Evolutionary conservation across 2,797 vertebrate species (phyloP), one percentile per base, ranked within the genome.

Genomic region (Syngnathus acus): DNA sequence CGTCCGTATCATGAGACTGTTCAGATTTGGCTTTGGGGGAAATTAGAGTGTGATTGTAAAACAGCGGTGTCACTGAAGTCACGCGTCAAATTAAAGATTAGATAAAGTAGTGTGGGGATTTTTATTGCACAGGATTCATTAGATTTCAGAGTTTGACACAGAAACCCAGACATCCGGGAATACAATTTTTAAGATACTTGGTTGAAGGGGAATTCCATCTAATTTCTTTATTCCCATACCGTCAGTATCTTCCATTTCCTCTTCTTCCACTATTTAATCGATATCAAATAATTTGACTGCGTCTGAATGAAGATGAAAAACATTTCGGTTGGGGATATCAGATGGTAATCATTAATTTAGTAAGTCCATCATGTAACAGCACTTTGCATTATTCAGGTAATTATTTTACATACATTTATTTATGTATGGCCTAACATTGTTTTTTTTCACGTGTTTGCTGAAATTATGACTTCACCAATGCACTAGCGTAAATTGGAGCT

Each of bases 31-130:
- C 87, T 89, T 86, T 78, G 72, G 84, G 87, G 78, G 23, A 80
- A 86, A 82, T 82, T 80, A 79, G 77, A 84, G 62, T 84, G 84
- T 87, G 86, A 87, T 87, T 89, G 83, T 86, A 84, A 68, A 78
- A 79, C 71, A 68, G 79, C 80, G 38, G 82, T 84, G 75, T 57
- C 75, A 53, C 77, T 62, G 80, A 87, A 85, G 86, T 78, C 84
- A 79, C 54, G 62, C 75, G 0, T 82, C 82, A 84, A 87, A 89
- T 89, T 87, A 89, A 89, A 82, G 81, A 82, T 87, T 68, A 80
- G 79, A 74, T 66, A 45, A 81, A 82, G 71, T 76, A 54, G 83
- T 72, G 8, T 66, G 62, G 84, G 84, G 83, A 84, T 68, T 84
- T 32, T 81, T 72, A 74, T 69, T 74, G 65, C 81, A 11, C 81